Conservation (phyloP, 2,113 vertebrate species). For the Hydrolagus affinis region DNA sequence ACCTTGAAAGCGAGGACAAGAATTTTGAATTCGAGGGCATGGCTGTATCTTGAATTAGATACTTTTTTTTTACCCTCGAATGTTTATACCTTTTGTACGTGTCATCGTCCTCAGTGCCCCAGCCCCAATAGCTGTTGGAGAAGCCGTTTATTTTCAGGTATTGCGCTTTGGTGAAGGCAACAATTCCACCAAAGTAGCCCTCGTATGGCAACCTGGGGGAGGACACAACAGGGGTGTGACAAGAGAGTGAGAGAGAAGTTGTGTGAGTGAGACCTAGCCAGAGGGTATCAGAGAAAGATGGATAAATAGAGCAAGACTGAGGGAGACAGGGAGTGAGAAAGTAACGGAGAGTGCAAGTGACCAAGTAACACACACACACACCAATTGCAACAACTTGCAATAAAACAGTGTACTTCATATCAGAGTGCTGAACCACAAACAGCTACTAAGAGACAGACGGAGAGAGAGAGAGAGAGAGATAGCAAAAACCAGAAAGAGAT, state of each 20-base stretch:
- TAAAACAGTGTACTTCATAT: no score
- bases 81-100: conserved; percentile 51
- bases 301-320: no score
- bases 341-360: background rate
- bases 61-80: background rate
- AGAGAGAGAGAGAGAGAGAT: background rate
- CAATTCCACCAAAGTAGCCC: conserved; percentile 55
- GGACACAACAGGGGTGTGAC: background rate
- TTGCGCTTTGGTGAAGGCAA: conserved; percentile 56
- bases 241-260: background rate
- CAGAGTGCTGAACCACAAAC: no score
- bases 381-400: no score
- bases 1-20: background rate
- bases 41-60: background rate
- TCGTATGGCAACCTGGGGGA: conserved; percentile 50
- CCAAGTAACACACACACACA: background rate
- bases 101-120: conserved; percentile 51
- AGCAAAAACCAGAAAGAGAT: background rate
- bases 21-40: no score
- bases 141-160: conserved; percentile 64
- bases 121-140: conserved; percentile 58
- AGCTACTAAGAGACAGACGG: no score
- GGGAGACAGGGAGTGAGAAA: background rate
- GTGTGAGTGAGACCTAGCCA: background rate
- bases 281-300: no score